Percentiles rank a stretch among this genome's conserved stretches.
Evolutionary conservation across 2,888 invertebrate genomes (phyloP).

Genomic region (Rotaria macrura): DNA sequence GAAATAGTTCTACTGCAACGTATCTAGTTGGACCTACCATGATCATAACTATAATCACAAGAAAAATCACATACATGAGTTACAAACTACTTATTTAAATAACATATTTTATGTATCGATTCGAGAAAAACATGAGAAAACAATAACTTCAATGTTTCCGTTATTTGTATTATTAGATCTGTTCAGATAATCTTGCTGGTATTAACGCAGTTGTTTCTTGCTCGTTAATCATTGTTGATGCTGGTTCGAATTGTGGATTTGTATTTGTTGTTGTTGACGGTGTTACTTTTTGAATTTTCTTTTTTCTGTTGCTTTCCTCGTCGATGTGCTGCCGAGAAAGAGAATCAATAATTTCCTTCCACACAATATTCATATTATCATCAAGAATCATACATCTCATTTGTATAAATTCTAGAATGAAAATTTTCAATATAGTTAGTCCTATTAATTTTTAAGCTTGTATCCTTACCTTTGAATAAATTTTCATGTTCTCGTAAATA

Average conservation of each 20-base stretch:
- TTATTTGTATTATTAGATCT: neutral
- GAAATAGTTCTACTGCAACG: too few relatives aligned
- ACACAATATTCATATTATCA: neutral
- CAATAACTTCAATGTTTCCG: too few relatives aligned
- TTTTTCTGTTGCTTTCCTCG: neutral
- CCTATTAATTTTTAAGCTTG: neutral
- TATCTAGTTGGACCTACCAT: too few relatives aligned
- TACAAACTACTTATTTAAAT: too few relatives aligned
- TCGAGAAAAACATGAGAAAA: too few relatives aligned
- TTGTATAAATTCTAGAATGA: neutral
- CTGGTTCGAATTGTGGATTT: neutral
- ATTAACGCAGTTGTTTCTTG: neutral
- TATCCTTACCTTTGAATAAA: neutral
- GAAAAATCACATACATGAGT: too few relatives aligned
- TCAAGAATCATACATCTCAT: neutral
- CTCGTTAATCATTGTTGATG: neutral
- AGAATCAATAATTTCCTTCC: neutral
- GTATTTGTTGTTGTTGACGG: neutral
- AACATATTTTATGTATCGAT: too few relatives aligned
- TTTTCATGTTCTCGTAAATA: neutral
- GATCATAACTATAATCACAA: too few relatives aligned
- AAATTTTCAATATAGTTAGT: neutral
- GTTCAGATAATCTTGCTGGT: neutral
- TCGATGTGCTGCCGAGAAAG: neutral
- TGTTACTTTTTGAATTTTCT: neutral